Evolutionary conservation across 2,797 vertebrate genomes (phyloP).

Genomic region (Momotus momota): DNA sequence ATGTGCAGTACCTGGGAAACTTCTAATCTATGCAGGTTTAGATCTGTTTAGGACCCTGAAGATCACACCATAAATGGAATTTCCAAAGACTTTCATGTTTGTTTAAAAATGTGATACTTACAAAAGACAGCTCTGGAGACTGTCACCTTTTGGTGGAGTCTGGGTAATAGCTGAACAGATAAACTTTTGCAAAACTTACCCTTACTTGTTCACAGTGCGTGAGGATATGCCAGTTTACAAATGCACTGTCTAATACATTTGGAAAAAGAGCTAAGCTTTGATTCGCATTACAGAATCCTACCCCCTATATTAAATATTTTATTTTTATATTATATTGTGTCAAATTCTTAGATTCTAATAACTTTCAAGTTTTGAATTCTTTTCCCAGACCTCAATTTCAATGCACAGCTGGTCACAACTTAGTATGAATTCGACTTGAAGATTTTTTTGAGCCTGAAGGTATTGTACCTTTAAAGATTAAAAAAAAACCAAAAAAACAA

Average conservation of each 20-base stretch:
- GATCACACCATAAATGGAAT: neutral
- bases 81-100: neutral
- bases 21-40: neutral
- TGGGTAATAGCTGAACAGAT: neutral
- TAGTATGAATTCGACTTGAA: neutral
- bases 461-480: neutral
- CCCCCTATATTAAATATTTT: neutral
- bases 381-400: neutral
- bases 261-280: neutral
- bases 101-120: neutral
- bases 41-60: neutral
- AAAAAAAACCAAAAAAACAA: neutral
- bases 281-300: neutral
- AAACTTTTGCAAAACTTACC: neutral
- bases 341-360: neutral
- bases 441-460: neutral
- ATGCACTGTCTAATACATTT: neutral
- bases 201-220: neutral
- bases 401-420: neutral
- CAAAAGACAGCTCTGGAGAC: neutral
- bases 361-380: neutral
- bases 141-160: neutral
- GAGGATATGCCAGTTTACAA: neutral
- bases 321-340: neutral
- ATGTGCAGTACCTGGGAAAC: neutral